Conservation (phyloP, 1,140 invertebrate species). For the Drosophila tani region DNA sequence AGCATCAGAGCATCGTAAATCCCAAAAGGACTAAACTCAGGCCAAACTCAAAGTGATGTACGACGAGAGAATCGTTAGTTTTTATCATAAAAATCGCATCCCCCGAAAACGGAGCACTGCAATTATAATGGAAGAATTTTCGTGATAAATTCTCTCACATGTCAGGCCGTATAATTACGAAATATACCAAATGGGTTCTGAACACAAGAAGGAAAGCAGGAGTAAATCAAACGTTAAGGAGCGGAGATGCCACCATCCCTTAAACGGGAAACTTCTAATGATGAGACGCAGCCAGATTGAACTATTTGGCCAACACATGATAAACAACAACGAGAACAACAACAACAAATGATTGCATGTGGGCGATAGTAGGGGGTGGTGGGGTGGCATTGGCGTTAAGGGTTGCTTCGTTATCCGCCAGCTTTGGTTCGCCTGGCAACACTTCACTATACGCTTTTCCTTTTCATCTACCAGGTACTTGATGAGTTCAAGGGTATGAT, state of each 20-base stretch:
- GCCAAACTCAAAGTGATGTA: no score
- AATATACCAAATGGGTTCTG: constrained; percentile 1
- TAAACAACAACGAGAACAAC: constrained; percentile 43
- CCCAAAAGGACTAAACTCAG: constrained; percentile 6
- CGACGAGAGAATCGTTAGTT: neutral
- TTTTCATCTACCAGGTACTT: constrained; percentile 14
- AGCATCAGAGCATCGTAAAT: constrained; percentile 34
- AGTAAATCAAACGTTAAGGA: constrained; percentile 37
- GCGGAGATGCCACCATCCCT: constrained; percentile 46
- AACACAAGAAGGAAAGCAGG: neutral
- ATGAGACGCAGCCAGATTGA: constrained; percentile 32
- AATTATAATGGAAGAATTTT: constrained; percentile 16
- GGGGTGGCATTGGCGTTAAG: constrained; percentile 43
- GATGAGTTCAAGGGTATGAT: constrained; percentile 23
- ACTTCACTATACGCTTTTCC: constrained; percentile 56
- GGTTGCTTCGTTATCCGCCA: constrained; percentile 56
- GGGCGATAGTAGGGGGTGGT: constrained; percentile 16
- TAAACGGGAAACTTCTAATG: constrained; percentile 61
- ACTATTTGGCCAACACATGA: constrained; percentile 54
- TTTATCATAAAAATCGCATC: constrained; percentile 37
- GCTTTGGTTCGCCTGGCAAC: constrained; percentile 64
- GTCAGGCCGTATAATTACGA: constrained; percentile 24
- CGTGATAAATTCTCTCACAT: constrained; percentile 24
- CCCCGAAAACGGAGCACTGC: constrained; percentile 3
- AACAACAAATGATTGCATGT: constrained; percentile 44